Evolutionary conservation across 2,888 invertebrate species (phyloP), one percentile per base, ranked within the genome.

Genomic region (Apodemia mormo): DNA sequence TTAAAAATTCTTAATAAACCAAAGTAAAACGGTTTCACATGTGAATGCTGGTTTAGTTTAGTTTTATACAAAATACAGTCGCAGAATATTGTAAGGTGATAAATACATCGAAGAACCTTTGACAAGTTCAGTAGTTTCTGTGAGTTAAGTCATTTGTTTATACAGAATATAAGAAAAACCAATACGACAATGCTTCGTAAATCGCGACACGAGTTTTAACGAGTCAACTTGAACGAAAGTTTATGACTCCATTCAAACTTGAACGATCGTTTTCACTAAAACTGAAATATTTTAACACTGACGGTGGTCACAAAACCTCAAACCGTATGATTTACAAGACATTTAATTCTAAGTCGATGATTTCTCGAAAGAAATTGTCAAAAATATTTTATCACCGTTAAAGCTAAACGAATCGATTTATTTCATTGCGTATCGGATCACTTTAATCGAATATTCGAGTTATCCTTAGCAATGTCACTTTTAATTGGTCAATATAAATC

Each of bases 401-500:
- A 80, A 80, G 83, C 82, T 85, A 76, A 77, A 78, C 91, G 86
- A 91, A 92, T 91, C 87, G 86, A 83, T 87, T 88, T 86, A 84
- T 88, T 83, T 85, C 85, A 84, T 89, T 86, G 85, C 85, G 76
- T 69, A 71, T 75, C 74, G 73, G 70, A 72, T 73, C 70, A 68
- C 70, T 78, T 78, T 76, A 71, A 80, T 76, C 72, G 58, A 58
- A 58, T 58, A 33, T 58, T 30, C 58, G 58, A 58, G 58, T 58
- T 58, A 58, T 58, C 58, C 58, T 58, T 58, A 58, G 30, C 86
- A 86, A 88, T 87, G 88, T 83, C 85, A 79, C 73, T 86, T 92
- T 92, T 93, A 92, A 92, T 93, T 93, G 92, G 84, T 85, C 82
- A 75, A 80, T 87, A 90, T 93, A 93, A 92, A 93, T 93, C 92